phyloP scores from a whole-genome alignment of 2,888 invertebrate species.

The Keiferia lycopersicella region DNA sequence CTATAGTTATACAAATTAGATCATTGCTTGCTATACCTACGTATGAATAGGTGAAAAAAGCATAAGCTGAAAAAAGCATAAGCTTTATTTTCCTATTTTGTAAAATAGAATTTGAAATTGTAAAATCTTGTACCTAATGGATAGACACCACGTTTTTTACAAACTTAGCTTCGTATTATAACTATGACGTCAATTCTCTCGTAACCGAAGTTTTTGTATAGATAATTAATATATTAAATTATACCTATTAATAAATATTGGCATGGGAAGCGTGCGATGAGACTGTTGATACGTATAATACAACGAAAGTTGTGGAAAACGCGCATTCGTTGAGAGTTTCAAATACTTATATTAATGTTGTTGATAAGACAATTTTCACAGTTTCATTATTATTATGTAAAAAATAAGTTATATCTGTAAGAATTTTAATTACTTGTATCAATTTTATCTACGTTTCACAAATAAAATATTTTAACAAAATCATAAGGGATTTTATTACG shows the following conservation, averaged over 20 bases:
- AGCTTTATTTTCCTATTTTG: constrained; percentile 63
- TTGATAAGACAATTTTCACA: constrained; percentile 76
- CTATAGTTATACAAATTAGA: constrained; percentile 47
- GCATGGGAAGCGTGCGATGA: constrained; percentile 64
- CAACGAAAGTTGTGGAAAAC: constrained; percentile 61
- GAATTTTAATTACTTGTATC: constrained; percentile 81
- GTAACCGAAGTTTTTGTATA: constrained; percentile 67
- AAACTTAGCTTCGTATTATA: constrained; percentile 67
- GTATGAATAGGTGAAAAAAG: constrained; percentile 40
- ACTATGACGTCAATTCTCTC: constrained; percentile 74
- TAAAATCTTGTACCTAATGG: constrained; percentile 40
- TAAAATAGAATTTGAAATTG: constrained; percentile 34
- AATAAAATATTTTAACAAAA: constrained; percentile 81
- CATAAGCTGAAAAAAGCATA: constrained; percentile 55
- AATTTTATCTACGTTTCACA: constrained; percentile 81
- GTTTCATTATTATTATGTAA: constrained; percentile 76
- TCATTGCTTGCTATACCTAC: constrained; percentile 47
- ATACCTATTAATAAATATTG: constrained; percentile 51
- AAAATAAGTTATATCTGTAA: constrained; percentile 75
- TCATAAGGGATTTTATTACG: constrained; percentile 43
- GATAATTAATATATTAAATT: constrained; percentile 49
- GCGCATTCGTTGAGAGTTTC: constrained; percentile 63
- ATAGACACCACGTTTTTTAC: constrained; percentile 64
- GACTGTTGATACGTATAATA: constrained; percentile 59
- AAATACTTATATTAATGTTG: constrained; percentile 49